These are phyloP conservation scores for Pollenia amentaria DNA, from an alignment of 2,888 invertebrate species.

Conservation along the genomic window DNA sequence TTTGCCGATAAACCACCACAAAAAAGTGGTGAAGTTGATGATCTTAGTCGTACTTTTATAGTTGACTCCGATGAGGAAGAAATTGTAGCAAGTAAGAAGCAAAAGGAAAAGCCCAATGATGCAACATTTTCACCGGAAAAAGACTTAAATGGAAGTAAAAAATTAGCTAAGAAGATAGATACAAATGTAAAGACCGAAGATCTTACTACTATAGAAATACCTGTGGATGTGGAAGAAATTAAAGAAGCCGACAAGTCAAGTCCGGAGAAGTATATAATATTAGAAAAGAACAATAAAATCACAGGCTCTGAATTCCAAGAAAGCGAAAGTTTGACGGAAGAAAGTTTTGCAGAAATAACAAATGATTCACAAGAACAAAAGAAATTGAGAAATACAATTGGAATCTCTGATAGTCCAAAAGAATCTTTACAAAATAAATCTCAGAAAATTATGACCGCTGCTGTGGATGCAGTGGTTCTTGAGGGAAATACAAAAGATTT, in stretches of 20 bases:
- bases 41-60: slow-evolving; percentile 78
- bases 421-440: slow-evolving; percentile 5
- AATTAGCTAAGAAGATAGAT: neutral
- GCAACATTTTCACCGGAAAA: slow-evolving; percentile 73
- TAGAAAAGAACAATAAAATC: neutral
- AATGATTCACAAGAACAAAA: slow-evolving; percentile 6
- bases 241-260: neutral
- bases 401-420: slow-evolving; percentile 2
- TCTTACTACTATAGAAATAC: slow-evolving; percentile 48
- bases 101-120: slow-evolving; percentile 37
- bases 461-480: neutral
- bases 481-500: neutral
- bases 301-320: neutral
- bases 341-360: slow-evolving; percentile 67
- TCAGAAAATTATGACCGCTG: slow-evolving; percentile 47
- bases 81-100: slow-evolving; percentile 6
- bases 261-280: neutral
- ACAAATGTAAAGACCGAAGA: neutral
- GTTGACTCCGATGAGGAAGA: slow-evolving; percentile 73
- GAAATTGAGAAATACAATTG: neutral
- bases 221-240: slow-evolving; percentile 70
- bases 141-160: neutral
- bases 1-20: slow-evolving; percentile 47
- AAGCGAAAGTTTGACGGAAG: slow-evolving; percentile 45
- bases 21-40: slow-evolving; percentile 45